Evolutionary conservation across 1,140 invertebrate species (phyloP).

Genomic region (Nomia melanderi): DNA sequence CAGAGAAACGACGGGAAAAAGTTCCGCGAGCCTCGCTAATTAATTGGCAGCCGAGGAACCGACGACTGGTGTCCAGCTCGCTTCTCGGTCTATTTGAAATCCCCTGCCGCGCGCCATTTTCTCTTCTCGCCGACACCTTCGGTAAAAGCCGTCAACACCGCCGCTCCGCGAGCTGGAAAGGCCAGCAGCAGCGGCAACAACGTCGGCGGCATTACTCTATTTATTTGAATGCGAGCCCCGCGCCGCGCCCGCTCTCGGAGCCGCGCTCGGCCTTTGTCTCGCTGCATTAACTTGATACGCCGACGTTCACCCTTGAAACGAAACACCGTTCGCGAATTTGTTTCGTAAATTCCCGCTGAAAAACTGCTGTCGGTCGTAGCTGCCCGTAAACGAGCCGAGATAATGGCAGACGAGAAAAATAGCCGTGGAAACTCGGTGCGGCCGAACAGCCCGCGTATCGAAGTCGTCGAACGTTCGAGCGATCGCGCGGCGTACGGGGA

Average conservation of each 20-base stretch:
- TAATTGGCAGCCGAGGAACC: background rate
- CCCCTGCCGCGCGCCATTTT: background rate
- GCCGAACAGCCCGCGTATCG: too few species aligned
- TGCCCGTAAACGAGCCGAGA: background rate
- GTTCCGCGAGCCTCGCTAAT: background rate
- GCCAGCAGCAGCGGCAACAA: too few species aligned
- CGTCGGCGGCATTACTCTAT: constrained; percentile 42
- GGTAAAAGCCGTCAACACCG: constrained; percentile 1
- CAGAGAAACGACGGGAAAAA: background rate
- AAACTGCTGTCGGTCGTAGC: background rate
- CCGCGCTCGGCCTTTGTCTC: constrained; percentile 13
- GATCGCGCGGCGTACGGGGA: too few species aligned
- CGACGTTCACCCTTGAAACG: constrained; percentile 18
- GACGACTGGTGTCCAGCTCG: background rate
- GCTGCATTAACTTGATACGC: constrained; percentile 31
- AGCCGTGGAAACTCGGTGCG: too few species aligned
- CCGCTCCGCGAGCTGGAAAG: constrained; percentile 5
- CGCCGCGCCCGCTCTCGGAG: constrained; percentile 1
- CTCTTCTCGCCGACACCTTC: background rate
- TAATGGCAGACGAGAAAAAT: background rate
- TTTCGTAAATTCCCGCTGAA: constrained; percentile 3
- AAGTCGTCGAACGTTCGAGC: too few species aligned
- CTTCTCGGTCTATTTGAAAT: background rate
- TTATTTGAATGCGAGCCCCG: constrained; percentile 36
- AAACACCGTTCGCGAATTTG: constrained; percentile 27